Base-by-base conservation (phyloP, 2,113 vertebrate genomes). In the Morone saxatilis region DNA sequence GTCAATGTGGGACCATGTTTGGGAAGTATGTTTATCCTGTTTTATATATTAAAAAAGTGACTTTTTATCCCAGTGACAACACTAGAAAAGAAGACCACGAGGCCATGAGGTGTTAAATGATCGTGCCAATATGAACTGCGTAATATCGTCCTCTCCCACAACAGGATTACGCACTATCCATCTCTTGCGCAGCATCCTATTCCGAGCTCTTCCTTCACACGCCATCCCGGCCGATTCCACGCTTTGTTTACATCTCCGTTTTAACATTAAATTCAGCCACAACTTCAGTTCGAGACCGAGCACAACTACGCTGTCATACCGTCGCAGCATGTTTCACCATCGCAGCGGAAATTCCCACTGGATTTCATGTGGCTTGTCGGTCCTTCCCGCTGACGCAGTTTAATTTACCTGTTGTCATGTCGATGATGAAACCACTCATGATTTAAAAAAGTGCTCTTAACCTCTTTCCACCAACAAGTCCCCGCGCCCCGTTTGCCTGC, bases 121-220 rank as follows among this genome's bases (percentile, higher is more conserved):
- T 66, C 70, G 89, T 90, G 82, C 60, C 87, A 86, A 91, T 85
- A 73, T 62, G 50, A 92, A 92, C 92, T 94, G 94, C 94, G 94
- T 94, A 94, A 94, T 90, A 90, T 71, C 84, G 82, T 90, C 87
- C 87, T 88, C 75, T 87, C 81, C 89, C 83, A 88, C 91, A 85
- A 72, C 90, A 88, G 86, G 92, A 94, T 92, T 94, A 92, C 92
- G 92, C 94, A 93, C 92, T 89, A 68, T 71, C 83, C 91, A 89
- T 91, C 92, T 92, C 89, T 88, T 92, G 94, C 94, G 93, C 95
- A 95, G 94, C 94, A 95, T 95, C 94, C 93, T 94, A 89, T 93
- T 90, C 91, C 78, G 40, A 83, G 85, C 85, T 87, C 83, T 90
- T 76, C 89, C 87, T 92, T 91, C 85, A 81, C 88, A 91, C 93